phyloP scores from a whole-genome alignment of 1,140 invertebrate genomes.

The Aphis gossypii region DNA sequence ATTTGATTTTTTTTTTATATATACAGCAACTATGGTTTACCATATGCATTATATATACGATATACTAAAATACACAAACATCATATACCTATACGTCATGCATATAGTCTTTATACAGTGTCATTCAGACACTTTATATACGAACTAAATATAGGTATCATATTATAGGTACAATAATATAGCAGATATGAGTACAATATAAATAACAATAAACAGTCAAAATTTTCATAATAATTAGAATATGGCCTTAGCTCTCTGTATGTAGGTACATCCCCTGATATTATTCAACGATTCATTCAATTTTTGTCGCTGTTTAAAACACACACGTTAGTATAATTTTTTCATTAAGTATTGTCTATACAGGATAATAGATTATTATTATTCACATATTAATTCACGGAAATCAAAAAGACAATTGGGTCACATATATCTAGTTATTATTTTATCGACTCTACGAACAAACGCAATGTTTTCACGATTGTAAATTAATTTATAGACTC shows the following conservation, averaged over 20 bases:
- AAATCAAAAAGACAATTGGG: not conserved
- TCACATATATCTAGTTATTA: not conserved
- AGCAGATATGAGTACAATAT: not conserved
- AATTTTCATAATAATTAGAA: not conserved
- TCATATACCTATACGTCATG: not conserved
- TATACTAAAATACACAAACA: not conserved
- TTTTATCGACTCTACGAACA: not conserved
- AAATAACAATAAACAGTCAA: not conserved
- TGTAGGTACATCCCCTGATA: not conserved
- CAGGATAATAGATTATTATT: not conserved
- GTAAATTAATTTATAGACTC: not conserved
- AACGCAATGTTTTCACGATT: not conserved
- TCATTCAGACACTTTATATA: not conserved
- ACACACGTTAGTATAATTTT: not conserved
- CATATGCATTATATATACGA: not conserved
- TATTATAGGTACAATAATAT: not conserved
- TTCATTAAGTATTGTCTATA: not conserved
- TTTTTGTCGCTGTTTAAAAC: not conserved
- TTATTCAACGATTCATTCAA: not conserved
- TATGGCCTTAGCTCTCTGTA: not conserved
- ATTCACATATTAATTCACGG: not conserved
- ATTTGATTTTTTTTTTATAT: slow-evolving; percentile 3
- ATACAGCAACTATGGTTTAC: not conserved
- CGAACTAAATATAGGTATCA: not conserved
- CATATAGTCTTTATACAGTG: not conserved